Percentiles rank a stretch among this genome's conserved stretches.
Evolutionary conservation across 2,888 invertebrate species (phyloP).

Genomic region (Pristionchus fissidentatus): DNA sequence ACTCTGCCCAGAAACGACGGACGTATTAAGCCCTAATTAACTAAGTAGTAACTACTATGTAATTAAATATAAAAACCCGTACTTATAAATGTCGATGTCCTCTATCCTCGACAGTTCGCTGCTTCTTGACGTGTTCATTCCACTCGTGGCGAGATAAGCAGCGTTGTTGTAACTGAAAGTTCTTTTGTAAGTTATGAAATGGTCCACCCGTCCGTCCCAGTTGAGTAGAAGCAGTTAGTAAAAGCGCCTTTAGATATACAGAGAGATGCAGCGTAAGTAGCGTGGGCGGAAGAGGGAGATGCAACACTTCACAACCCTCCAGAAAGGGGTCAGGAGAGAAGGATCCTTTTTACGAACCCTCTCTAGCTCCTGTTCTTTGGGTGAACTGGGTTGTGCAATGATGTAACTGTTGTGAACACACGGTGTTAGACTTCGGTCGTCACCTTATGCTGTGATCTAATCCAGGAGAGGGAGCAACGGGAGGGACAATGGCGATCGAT

Average conservation of each 20-base stretch:
- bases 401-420: too few relatives aligned
- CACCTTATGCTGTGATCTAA: slow-evolving; percentile 73
- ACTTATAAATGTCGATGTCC: slow-evolving; percentile 66
- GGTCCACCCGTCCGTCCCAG: neutral
- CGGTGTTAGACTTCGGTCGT: too few relatives aligned
- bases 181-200: neutral
- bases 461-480: slow-evolving; percentile 62
- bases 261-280: neutral
- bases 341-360: too few relatives aligned
- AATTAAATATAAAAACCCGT: slow-evolving; percentile 1
- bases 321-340: too few relatives aligned
- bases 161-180: slow-evolving; percentile 73
- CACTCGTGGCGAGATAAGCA: slow-evolving; percentile 69
- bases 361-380: too few relatives aligned
- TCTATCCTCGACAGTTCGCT: slow-evolving; percentile 71
- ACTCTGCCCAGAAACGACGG: neutral
- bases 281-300: neutral
- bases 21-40: neutral
- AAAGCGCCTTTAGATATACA: too few relatives aligned
- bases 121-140: slow-evolving; percentile 64
- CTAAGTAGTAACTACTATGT: neutral
- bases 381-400: too few relatives aligned
- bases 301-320: too few relatives aligned
- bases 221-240: slow-evolving; percentile 11
- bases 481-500: slow-evolving; percentile 64